phyloP scores from a whole-genome alignment of 2,113 vertebrate species.

The Melanotaenia duboulayi region DNA sequence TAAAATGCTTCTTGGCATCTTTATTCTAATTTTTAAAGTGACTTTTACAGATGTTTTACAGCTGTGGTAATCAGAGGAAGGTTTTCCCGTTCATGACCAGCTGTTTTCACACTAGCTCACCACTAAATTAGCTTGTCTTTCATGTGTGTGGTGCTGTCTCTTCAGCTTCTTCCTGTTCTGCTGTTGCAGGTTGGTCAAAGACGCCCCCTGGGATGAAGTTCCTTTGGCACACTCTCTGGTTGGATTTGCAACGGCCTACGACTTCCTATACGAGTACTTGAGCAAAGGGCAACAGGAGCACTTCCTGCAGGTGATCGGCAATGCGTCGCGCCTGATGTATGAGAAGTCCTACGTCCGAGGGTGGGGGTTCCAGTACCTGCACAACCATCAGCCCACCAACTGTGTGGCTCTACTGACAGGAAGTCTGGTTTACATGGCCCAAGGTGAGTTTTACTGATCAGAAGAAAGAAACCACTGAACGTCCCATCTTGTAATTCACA shows the following conservation, averaged over 20 bases:
- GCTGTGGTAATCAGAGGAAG: slow-evolving; percentile 29
- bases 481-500: too few relatives aligned
- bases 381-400: slow-evolving; percentile 99
- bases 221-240: slow-evolving; percentile 96
- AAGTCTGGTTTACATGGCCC: slow-evolving; percentile 95
- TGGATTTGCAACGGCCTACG: slow-evolving; percentile 96
- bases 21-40: slow-evolving; percentile 30
- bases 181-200: slow-evolving; percentile 93
- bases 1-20: slow-evolving; percentile 43
- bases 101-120: slow-evolving; percentile 21
- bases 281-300: slow-evolving; percentile 92
- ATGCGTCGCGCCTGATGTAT: slow-evolving; percentile 93
- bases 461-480: too few relatives aligned
- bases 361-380: slow-evolving; percentile 98
- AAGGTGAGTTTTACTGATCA: slow-evolving; percentile 83
- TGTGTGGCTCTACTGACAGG: slow-evolving; percentile 96
- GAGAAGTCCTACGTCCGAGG: slow-evolving; percentile 94
- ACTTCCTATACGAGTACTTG: slow-evolving; percentile 93
- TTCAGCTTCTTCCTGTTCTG: slow-evolving; percentile 11
- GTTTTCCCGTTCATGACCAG: slow-evolving; percentile 1
- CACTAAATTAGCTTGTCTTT: not conserved
- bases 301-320: slow-evolving; percentile 96
- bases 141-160: not conserved
- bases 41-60: slow-evolving; percentile 6
- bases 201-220: slow-evolving; percentile 98